Percentiles rank a stretch among this genome's conserved stretches.
Evolutionary conservation across 2,797 vertebrate species (phyloP).

Genomic region (Pseudocheirus occidentalis): DNA sequence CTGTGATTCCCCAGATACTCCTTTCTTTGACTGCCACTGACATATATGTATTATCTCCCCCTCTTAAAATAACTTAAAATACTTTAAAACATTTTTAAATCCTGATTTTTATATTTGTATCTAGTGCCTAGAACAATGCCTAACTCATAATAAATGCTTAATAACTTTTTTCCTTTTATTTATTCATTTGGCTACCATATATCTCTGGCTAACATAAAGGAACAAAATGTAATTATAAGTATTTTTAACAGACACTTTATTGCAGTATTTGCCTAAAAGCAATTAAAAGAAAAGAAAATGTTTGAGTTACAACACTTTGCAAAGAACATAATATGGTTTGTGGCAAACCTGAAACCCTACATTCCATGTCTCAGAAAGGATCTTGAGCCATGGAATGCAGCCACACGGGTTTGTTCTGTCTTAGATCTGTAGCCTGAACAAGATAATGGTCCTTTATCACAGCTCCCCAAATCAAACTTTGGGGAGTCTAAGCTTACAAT

Average conservation of each 20-base stretch:
- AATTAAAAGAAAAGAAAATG: not conserved
- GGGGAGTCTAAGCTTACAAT: not conserved
- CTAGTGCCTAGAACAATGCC: not conserved
- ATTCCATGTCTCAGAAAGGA: rapidly evolving
- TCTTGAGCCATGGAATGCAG: rapidly evolving
- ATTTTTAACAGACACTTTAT: not conserved
- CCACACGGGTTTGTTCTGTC: rapidly evolving
- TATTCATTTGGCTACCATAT: not conserved
- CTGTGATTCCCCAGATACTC: not conserved
- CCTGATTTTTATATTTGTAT: not conserved
- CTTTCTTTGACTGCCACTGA: not conserved
- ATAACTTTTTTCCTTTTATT: not conserved
- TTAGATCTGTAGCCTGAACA: rapidly evolving
- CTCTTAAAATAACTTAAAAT: not conserved
- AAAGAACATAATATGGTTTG: not conserved
- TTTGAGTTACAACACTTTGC: not conserved
- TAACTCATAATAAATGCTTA: not conserved
- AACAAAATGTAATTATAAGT: not conserved
- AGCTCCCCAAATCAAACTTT: not conserved
- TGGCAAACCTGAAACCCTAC: not conserved
- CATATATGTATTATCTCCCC: not conserved
- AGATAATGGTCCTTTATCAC: rapidly evolving
- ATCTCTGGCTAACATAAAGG: rapidly evolving
- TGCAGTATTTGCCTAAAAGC: not conserved
- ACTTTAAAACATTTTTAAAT: not conserved